Evolutionary conservation across 2,888 invertebrate species (phyloP).

Genomic region (Eupithecia abbreviata): DNA sequence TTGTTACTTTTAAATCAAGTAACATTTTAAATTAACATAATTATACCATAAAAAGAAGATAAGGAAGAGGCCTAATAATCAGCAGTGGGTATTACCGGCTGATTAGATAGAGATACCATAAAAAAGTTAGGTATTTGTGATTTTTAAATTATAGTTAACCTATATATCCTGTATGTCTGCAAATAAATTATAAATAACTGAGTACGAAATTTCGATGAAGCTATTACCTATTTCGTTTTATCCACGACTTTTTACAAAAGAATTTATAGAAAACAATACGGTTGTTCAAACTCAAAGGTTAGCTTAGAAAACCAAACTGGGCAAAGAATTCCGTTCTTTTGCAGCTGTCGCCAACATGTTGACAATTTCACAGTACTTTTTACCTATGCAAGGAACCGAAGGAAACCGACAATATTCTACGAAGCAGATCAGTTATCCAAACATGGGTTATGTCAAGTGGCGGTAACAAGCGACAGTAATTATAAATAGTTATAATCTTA

Average conservation of each 20-base stretch:
- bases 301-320: slow-evolving; percentile 22
- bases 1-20: too few relatives aligned
- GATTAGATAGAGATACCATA: too few relatives aligned
- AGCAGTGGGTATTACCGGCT: too few relatives aligned
- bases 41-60: too few relatives aligned
- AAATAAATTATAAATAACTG: too few relatives aligned
- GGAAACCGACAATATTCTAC: slow-evolving; percentile 33
- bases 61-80: too few relatives aligned
- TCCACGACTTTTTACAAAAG: background rate
- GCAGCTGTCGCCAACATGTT: slow-evolving; percentile 29
- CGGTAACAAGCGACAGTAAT: slow-evolving; percentile 13
- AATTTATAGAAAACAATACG: background rate
- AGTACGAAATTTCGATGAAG: background rate
- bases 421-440: slow-evolving; percentile 31
- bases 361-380: slow-evolving; percentile 24
- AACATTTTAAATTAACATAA: too few relatives aligned
- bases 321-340: slow-evolving; percentile 32
- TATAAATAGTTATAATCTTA: slow-evolving; percentile 19
- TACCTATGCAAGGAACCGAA: background rate
- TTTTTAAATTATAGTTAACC: too few relatives aligned
- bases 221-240: background rate
- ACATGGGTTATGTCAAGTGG: slow-evolving; percentile 22
- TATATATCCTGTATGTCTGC: too few relatives aligned
- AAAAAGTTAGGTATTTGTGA: too few relatives aligned
- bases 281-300: background rate